These are phyloP conservation scores for Noturus placidus DNA, from an alignment of 2,113 vertebrate species.

Conservation along the genomic window DNA sequence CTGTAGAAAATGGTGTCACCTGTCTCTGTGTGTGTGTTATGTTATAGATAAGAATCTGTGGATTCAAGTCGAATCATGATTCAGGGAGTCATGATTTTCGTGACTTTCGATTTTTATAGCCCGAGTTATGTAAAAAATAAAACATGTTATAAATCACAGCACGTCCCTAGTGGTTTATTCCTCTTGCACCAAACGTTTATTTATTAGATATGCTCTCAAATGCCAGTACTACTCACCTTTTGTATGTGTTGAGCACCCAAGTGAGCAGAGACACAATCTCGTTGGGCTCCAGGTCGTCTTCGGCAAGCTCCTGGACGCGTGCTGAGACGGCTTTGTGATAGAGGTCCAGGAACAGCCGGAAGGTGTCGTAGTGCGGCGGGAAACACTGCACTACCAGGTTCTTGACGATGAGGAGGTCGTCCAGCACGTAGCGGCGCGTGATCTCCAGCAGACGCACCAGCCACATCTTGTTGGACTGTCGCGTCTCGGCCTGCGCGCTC, in stretches of 20 bases:
- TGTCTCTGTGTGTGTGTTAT: background rate
- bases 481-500: constrained; percentile 87
- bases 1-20: background rate
- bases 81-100: background rate
- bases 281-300: constrained; percentile 91
- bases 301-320: constrained; percentile 86
- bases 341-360: constrained; percentile 81
- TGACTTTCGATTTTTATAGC: background rate
- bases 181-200: background rate
- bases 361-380: constrained; percentile 90
- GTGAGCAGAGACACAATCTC: constrained; percentile 92
- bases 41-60: background rate
- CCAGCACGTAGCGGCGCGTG: constrained; percentile 88
- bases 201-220: background rate
- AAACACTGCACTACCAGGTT: constrained; percentile 93
- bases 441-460: constrained; percentile 94
- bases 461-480: constrained; percentile 97
- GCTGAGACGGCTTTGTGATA: constrained; percentile 86
- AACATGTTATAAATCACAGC: background rate
- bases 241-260: constrained; percentile 96
- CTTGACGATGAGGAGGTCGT: constrained; percentile 87
- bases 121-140: background rate
- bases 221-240: constrained; percentile 74
- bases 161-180: background rate
- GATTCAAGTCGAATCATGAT: background rate